Evolutionary conservation across 2,797 vertebrate genomes (phyloP).

Genomic region (Simalia tracyae): DNA sequence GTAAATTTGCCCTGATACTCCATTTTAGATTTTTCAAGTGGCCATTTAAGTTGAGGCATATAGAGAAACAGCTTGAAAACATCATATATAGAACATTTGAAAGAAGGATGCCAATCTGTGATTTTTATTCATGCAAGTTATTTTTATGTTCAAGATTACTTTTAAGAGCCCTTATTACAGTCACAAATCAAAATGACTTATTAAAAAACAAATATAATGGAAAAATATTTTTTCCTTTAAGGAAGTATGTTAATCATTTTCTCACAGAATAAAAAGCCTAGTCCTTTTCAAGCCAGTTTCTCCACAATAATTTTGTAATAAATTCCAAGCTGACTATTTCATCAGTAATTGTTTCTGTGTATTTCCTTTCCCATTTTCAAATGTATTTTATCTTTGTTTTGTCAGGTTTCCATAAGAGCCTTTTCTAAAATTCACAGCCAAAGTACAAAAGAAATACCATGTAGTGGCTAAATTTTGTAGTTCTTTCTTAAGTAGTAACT

Average conservation of each 20-base stretch:
- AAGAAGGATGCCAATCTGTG: conserved; percentile 54
- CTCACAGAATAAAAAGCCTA: conserved; percentile 46
- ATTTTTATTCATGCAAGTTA: conserved; percentile 55
- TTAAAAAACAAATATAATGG: conserved; percentile 65
- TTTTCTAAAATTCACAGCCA: conserved; percentile 49
- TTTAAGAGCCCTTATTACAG: conserved; percentile 49
- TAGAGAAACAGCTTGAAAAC: conserved; percentile 36
- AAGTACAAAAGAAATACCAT: conserved; percentile 25
- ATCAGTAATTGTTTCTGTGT: conserved; percentile 50
- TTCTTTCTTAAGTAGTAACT: not conserved
- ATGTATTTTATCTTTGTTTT: conserved; percentile 53
- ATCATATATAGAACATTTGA: conserved; percentile 40
- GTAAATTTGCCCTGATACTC: conserved; percentile 43
- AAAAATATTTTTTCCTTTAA: conserved; percentile 57
- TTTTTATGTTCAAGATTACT: conserved; percentile 52
- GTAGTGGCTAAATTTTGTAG: fast-evolving
- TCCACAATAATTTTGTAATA: conserved; percentile 51
- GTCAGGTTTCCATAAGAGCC: conserved; percentile 52
- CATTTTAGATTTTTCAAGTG: conserved; percentile 18
- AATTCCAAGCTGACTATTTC: conserved; percentile 65
- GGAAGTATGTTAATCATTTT: conserved; percentile 64
- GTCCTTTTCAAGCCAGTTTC: conserved; percentile 63
- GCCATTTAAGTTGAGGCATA: conserved; percentile 7
- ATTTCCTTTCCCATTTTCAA: conserved; percentile 55
- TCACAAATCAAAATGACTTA: conserved; percentile 62